Percentiles rank a stretch among this genome's conserved stretches.
Evolutionary conservation across 2,797 vertebrate species (phyloP).

Genomic region (Eulemur coronatus): DNA sequence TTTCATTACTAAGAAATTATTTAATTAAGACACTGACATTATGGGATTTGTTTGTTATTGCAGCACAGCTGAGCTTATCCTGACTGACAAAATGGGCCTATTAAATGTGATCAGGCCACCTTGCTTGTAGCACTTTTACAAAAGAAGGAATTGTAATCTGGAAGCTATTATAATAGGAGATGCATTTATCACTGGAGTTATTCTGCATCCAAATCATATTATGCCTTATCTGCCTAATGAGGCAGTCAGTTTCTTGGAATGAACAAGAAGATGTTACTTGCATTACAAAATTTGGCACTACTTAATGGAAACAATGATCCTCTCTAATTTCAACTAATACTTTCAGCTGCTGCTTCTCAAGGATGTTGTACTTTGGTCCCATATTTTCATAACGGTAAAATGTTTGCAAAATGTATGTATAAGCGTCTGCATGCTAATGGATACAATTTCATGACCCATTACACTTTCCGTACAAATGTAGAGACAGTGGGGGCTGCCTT

Average conservation of each 20-base stretch:
- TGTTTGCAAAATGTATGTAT: conserved; percentile 75
- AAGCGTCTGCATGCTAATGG: conserved; percentile 61
- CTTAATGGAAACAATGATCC: conserved; percentile 77
- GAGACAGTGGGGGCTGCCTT: not conserved
- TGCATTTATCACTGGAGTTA: conserved; percentile 52
- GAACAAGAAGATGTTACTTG: conserved; percentile 63
- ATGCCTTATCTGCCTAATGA: conserved; percentile 69
- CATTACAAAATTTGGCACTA: conserved; percentile 54
- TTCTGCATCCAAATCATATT: conserved; percentile 50
- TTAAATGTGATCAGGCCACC: not conserved
- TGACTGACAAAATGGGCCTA: conserved; percentile 50
- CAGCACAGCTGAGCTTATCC: conserved; percentile 31
- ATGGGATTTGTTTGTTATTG: not conserved
- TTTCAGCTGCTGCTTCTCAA: conserved; percentile 46
- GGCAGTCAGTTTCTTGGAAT: conserved; percentile 49
- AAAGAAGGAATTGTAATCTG: not conserved
- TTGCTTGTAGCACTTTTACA: not conserved
- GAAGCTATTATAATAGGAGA: not conserved
- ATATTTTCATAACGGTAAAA: conserved; percentile 55
- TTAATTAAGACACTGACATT: not conserved
- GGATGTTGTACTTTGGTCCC: conserved; percentile 20
- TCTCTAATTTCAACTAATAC: conserved; percentile 76
- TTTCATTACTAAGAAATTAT: too few species aligned
- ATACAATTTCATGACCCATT: conserved; percentile 85
- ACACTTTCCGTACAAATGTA: conserved; percentile 68